Evolutionary conservation across 1,140 invertebrate genomes (phyloP).

Genomic region (Trichomalopsis sarcophagae): DNA sequence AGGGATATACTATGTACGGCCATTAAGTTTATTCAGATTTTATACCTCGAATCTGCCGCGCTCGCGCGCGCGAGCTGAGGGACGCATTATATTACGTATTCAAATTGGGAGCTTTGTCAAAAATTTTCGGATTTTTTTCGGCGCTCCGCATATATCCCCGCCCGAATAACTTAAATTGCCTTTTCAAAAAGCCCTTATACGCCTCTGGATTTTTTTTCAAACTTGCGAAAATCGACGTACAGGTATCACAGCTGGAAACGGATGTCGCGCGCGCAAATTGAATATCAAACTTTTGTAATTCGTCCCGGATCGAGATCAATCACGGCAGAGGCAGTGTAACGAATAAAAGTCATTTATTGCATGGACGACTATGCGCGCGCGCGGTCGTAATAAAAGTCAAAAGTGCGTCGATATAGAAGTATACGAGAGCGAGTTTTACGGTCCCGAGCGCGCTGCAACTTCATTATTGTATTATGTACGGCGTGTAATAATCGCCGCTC

Average conservation of each 20-base stretch:
- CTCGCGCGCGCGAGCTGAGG: background rate
- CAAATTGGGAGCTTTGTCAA: conserved; percentile 2
- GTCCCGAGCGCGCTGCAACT: too few species aligned
- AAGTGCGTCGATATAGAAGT: too few species aligned
- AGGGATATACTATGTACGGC: background rate
- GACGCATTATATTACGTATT: conserved; percentile 4
- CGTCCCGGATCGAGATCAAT: background rate
- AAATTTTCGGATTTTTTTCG: background rate
- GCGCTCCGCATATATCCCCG: background rate
- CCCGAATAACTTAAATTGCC: background rate
- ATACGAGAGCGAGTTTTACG: too few species aligned
- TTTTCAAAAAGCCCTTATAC: background rate
- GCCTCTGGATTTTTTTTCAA: background rate
- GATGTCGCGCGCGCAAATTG: background rate
- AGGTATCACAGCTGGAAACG: background rate
- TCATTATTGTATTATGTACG: too few species aligned
- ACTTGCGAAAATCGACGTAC: background rate
- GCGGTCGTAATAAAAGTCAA: too few species aligned
- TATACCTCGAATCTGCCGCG: background rate
- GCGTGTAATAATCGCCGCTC: too few species aligned
- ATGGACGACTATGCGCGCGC: too few species aligned
- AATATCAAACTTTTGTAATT: background rate
- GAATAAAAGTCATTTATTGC: too few species aligned
- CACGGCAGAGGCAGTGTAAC: too few species aligned
- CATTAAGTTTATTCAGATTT: background rate